Percentiles rank a stretch among this genome's conserved stretches.
Conservation (phyloP, 2,888 invertebrate genomes). For the Notodonta dromedarius region DNA sequence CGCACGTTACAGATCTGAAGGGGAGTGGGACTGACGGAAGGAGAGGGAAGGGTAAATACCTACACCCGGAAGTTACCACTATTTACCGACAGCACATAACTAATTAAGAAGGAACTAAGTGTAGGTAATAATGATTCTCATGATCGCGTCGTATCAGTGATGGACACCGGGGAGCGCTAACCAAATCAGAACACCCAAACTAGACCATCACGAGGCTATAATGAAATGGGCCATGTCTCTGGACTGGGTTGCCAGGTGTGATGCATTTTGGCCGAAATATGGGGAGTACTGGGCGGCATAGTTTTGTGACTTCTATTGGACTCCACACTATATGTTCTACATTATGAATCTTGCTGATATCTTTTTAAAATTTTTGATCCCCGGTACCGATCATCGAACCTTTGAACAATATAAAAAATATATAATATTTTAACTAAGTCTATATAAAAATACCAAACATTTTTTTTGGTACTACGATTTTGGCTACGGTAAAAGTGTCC, state of each 20-base stretch:
- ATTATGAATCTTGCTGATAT: no score
- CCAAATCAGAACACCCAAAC: conserved; percentile 56
- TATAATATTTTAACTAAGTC: no score
- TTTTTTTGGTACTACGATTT: no score
- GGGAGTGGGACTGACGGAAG: no score
- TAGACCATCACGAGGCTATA: conserved; percentile 66
- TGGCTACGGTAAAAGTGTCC: not conserved
- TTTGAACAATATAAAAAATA: no score
- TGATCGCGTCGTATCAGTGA: conserved; percentile 48
- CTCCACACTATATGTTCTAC: no score
- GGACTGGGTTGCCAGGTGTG: conserved; percentile 24
- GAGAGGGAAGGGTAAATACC: no score
- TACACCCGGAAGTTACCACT: not conserved
- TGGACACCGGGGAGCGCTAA: conserved; percentile 51
- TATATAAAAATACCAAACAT: no score
- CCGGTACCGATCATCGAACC: no score
- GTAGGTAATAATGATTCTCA: conserved; percentile 6
- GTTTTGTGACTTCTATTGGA: not conserved
- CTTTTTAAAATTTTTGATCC: no score
- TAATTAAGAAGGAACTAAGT: not conserved
- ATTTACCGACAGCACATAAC: not conserved
- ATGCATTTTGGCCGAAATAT: conserved; percentile 2
- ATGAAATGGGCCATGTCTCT: conserved; percentile 59
- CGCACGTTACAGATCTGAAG: no score
- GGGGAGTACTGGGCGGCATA: not conserved